phyloP scores from a whole-genome alignment of 1,140 invertebrate genomes.

The Odontomachus brunneus region DNA sequence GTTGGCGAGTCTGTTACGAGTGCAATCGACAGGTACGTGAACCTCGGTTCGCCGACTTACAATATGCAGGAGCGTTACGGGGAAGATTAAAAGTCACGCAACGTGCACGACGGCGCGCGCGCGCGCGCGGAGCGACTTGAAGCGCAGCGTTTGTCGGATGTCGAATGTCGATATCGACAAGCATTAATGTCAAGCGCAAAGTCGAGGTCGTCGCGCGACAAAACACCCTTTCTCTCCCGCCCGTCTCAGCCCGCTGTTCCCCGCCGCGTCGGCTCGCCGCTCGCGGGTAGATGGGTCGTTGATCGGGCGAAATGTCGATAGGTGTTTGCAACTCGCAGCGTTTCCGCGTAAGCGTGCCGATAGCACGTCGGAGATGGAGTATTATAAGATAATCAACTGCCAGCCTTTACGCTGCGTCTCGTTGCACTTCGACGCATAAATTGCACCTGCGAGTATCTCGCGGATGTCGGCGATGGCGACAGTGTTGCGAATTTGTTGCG shows the following conservation, averaged over 20 bases:
- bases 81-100: slow-evolving; percentile 55
- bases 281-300: slow-evolving; percentile 22
- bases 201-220: slow-evolving; percentile 57
- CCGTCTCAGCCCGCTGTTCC: background rate
- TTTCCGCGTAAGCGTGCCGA: slow-evolving; percentile 51
- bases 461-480: slow-evolving; percentile 15
- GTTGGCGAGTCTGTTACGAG: slow-evolving; percentile 21
- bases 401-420: slow-evolving; percentile 41
- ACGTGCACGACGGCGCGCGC: slow-evolving; percentile 30
- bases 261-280: slow-evolving; percentile 15
- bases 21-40: slow-evolving; percentile 44
- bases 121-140: slow-evolving; percentile 17
- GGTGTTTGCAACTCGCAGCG: slow-evolving; percentile 45
- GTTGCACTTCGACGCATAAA: slow-evolving; percentile 26
- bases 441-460: slow-evolving; percentile 18
- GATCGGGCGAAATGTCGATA: slow-evolving; percentile 51
- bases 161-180: slow-evolving; percentile 56
- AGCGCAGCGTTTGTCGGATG: slow-evolving; percentile 31
- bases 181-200: slow-evolving; percentile 58
- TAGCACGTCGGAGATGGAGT: slow-evolving; percentile 42
- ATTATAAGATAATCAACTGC: slow-evolving; percentile 61
- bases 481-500: background rate
- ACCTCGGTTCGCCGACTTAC: slow-evolving; percentile 40
- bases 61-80: slow-evolving; percentile 3
- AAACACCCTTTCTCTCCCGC: slow-evolving; percentile 55